Conservation (phyloP, 2,113 vertebrate genomes). For the Channa maculata region DNA sequence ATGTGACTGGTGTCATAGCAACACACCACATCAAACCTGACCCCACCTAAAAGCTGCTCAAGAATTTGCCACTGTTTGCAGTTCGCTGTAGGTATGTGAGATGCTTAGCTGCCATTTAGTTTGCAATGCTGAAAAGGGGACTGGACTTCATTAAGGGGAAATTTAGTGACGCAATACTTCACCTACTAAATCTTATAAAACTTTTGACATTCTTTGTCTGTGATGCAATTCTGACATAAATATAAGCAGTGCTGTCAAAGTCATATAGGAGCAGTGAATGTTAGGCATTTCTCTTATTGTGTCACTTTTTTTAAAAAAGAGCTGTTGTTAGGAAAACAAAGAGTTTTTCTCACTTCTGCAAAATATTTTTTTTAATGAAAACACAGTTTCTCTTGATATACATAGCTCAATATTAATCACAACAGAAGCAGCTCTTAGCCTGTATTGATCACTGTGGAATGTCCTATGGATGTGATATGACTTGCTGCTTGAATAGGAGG, state of each 20-base stretch:
- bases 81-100: constrained; percentile 55
- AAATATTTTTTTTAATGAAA: background rate
- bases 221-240: constrained; percentile 39
- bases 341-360: constrained; percentile 4
- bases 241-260: constrained; percentile 17
- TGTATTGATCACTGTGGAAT: constrained; percentile 50
- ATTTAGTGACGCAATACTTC: constrained; percentile 61
- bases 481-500: constrained; percentile 38
- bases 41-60: constrained; percentile 38
- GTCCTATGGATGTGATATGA: constrained; percentile 48
- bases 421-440: constrained; percentile 36
- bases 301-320: constrained; percentile 29
- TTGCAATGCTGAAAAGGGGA: constrained; percentile 65
- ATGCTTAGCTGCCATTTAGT: constrained; percentile 70
- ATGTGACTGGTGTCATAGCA: constrained; percentile 57
- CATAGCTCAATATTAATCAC: constrained; percentile 29
- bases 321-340: constrained; percentile 2
- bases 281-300: background rate
- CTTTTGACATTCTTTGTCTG: constrained; percentile 30
- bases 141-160: constrained; percentile 60
- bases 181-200: constrained; percentile 52
- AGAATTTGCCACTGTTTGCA: constrained; percentile 62
- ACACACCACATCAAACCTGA: constrained; percentile 54
- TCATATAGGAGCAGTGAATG: constrained; percentile 22
- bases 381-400: background rate